Percentiles rank a stretch among this genome's conserved stretches.
Evolutionary conservation across 2,113 vertebrate genomes (phyloP).

Genomic region (Hassar affinis): DNA sequence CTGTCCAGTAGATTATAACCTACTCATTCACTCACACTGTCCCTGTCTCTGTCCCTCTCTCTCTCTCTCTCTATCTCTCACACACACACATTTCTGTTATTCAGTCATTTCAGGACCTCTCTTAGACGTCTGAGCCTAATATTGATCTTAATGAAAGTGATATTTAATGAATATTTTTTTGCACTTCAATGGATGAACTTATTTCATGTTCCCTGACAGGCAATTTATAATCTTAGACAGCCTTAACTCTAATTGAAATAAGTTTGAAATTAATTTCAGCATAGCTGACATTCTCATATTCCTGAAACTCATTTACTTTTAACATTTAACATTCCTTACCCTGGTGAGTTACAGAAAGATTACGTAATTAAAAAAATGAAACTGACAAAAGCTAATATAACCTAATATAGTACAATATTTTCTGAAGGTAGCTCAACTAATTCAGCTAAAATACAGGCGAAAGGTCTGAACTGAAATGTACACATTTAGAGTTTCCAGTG

Average conservation of each 20-base stretch:
- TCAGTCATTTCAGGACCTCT: background rate
- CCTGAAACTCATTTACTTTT: slow-evolving; percentile 12
- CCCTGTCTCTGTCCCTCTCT: background rate
- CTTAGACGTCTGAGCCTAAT: background rate
- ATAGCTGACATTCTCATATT: slow-evolving; percentile 17
- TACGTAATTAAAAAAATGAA: slow-evolving; percentile 5
- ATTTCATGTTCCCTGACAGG: slow-evolving; percentile 24
- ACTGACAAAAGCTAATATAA: background rate
- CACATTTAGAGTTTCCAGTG: background rate
- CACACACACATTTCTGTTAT: background rate
- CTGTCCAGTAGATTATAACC: background rate
- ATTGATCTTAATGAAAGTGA: slow-evolving; percentile 10
- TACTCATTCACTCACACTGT: no score
- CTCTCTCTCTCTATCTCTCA: background rate
- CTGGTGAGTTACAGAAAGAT: background rate
- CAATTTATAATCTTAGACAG: slow-evolving; percentile 11
- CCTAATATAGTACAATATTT: background rate
- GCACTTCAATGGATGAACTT: background rate
- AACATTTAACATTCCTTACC: background rate
- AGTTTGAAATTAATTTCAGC: slow-evolving; percentile 13
- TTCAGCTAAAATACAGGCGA: background rate
- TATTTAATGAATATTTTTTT: slow-evolving; percentile 16
- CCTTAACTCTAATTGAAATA: slow-evolving; percentile 1
- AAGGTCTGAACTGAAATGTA: background rate
- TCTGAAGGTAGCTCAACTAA: background rate